A percentile compares a stretch with the other conserved stretches of the same genome.
phyloP scores from a whole-genome alignment of 2,888 invertebrate genomes.

The Sclerodermus sp. region DNA sequence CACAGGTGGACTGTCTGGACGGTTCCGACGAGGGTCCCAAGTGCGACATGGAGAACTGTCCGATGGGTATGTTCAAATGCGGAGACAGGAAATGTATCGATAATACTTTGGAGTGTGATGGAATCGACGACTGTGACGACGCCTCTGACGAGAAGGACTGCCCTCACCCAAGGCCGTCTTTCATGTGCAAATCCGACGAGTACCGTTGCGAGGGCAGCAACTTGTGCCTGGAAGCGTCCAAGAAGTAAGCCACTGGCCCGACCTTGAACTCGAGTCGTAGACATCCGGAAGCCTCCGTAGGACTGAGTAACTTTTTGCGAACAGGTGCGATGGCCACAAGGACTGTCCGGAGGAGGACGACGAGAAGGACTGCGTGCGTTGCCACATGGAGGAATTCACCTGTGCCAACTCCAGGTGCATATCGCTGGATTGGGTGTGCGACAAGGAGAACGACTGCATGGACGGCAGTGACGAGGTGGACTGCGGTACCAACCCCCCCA shows the following conservation, averaged over 20 bases:
- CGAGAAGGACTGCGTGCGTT: constrained; percentile 65
- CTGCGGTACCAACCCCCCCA: constrained; percentile 31
- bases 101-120: constrained; percentile 61
- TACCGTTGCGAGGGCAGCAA: constrained; percentile 39
- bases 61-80: constrained; percentile 57
- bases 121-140: constrained; percentile 64
- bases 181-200: constrained; percentile 28
- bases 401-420: constrained; percentile 67
- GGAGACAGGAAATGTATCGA: constrained; percentile 64
- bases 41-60: constrained; percentile 38
- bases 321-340: constrained; percentile 66
- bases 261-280: no score
- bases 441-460: constrained; percentile 68
- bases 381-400: constrained; percentile 59
- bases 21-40: constrained; percentile 47
- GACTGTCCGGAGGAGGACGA: constrained; percentile 78
- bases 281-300: no score
- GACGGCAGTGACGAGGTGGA: constrained; percentile 73
- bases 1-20: constrained; percentile 44
- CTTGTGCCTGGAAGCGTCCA: no score
- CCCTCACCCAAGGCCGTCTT: constrained; percentile 6
- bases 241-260: no score
- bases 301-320: not conserved
- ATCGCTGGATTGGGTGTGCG: constrained; percentile 62
- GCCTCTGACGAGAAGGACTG: constrained; percentile 62